Evolutionary conservation across 2,888 invertebrate genomes (phyloP), one percentile per base, ranked within the genome.

Genomic region (Gonocerus acuteangulatus): DNA sequence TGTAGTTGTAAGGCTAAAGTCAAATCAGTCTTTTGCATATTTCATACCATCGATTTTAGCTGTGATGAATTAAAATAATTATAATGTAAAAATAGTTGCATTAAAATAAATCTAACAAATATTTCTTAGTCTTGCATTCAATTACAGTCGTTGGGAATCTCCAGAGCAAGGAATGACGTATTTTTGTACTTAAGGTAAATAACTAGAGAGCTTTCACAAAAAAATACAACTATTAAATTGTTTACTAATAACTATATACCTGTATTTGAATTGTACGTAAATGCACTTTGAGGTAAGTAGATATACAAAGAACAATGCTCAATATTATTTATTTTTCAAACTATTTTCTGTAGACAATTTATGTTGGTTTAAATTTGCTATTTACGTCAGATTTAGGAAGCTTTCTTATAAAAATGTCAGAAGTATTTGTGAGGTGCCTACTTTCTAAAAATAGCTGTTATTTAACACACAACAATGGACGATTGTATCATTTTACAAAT

Each of bases 261-360:
- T 65, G 64, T 65, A 65, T 64, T 63, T 54, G 36, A 52, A 57
- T 62, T 62, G 58, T 65, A 66, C 57, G 64, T 66, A 66, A 66
- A 66, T 66, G 66, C 66, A 66, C 66, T 66, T 66, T 49, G 44
- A 64, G 61, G 64, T 62, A 63, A 63, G 34, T 61, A 49, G 48
- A 61, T 52, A 49, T 61, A 52, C 39, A 49, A 60, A 36, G 22
- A 56, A 23, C 32, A 34, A 13, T 49, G 19, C 42, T 19, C 15
- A 18, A 39, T 18, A 48, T 56, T n/a, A 19, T 47, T 48, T 11
- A 45, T 48, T 39, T 48, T 11, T 32, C 32, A 15, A 39, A 48
- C 48, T 49, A 15, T 49, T 39, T 44, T 16, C 15, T 48, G n/a
- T 23, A 19, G 15, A 23, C 4, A 27, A 27, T 4, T 4, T 6